These are phyloP conservation scores for Fopius arisanus DNA, from an alignment of 1,140 invertebrate species.

Conservation along the genomic window DNA sequence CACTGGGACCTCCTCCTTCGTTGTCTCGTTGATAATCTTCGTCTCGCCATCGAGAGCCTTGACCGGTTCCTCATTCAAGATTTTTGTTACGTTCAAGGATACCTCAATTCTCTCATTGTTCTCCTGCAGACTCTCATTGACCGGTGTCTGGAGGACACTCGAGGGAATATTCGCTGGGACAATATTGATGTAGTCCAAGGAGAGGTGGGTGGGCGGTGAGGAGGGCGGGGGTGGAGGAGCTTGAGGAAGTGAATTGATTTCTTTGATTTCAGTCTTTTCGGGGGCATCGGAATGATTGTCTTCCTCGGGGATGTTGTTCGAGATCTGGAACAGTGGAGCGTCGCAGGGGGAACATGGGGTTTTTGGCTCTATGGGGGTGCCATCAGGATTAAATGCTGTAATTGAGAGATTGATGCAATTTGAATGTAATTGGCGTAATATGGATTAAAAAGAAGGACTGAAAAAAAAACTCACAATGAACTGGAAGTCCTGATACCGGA, in stretches of 20 bases:
- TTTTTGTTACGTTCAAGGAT: neutral
- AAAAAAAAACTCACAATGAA: constrained; percentile 54
- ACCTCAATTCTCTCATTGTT: neutral
- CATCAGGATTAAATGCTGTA: constrained; percentile 52
- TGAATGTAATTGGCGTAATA: neutral
- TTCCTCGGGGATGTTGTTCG: constrained; percentile 37
- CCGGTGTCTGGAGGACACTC: constrained; percentile 1
- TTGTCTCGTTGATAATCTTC: constrained; percentile 13
- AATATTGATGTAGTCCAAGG: constrained; percentile 50
- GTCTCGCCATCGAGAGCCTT: neutral
- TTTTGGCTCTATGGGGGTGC: constrained; percentile 46
- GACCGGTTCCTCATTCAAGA: neutral
- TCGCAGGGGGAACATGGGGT: constrained; percentile 51
- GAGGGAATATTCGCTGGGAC: constrained; percentile 12
- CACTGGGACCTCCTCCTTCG: constrained; percentile 13
- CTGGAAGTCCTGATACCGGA: constrained; percentile 63
- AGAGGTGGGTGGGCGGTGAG: constrained; percentile 50
- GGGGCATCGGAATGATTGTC: constrained; percentile 28
- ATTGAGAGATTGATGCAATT: neutral
- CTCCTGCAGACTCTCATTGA: neutral
- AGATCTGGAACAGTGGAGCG: constrained; percentile 31
- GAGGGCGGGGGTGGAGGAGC: constrained; percentile 40
- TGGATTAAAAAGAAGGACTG: neutral
- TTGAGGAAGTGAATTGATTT: constrained; percentile 26
- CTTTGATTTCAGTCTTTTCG: constrained; percentile 29